Evolutionary conservation across 2,888 invertebrate genomes (phyloP).

Genomic region (Lysandra coridon): DNA sequence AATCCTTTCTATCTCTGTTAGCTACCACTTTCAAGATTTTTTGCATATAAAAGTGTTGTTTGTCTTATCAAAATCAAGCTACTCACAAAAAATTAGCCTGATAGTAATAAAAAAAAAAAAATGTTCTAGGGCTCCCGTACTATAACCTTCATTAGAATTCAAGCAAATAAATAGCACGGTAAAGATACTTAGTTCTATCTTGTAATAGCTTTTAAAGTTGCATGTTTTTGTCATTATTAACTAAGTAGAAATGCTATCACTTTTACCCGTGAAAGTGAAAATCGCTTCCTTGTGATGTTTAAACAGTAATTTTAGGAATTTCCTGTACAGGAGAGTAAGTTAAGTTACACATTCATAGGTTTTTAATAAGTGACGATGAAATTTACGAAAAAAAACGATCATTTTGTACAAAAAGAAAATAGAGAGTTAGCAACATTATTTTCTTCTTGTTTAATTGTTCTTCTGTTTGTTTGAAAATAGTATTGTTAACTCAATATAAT

Average conservation of each 20-base stretch:
- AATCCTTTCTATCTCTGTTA: no score
- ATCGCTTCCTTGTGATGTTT: background rate
- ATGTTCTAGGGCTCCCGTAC: no score
- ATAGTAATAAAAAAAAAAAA: no score
- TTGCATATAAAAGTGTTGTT: no score
- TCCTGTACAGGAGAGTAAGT: background rate
- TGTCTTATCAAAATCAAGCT: no score
- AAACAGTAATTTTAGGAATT: slow-evolving; percentile 19
- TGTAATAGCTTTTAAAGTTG: background rate
- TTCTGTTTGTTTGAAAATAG: background rate
- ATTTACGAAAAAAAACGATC: background rate
- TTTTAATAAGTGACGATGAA: background rate
- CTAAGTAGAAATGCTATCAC: slow-evolving; percentile 41
- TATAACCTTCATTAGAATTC: background rate
- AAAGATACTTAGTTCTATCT: background rate
- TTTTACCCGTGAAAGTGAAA: slow-evolving; percentile 40
- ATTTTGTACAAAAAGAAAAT: background rate
- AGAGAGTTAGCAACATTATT: background rate
- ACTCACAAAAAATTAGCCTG: no score
- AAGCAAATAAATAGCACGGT: background rate
- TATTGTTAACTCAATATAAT: background rate
- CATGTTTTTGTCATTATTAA: slow-evolving; percentile 27
- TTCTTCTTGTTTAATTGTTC: background rate
- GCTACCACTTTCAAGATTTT: no score
- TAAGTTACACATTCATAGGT: background rate